Conservation (phyloP, 2,113 vertebrate genomes). For the Merops nubicus region DNA sequence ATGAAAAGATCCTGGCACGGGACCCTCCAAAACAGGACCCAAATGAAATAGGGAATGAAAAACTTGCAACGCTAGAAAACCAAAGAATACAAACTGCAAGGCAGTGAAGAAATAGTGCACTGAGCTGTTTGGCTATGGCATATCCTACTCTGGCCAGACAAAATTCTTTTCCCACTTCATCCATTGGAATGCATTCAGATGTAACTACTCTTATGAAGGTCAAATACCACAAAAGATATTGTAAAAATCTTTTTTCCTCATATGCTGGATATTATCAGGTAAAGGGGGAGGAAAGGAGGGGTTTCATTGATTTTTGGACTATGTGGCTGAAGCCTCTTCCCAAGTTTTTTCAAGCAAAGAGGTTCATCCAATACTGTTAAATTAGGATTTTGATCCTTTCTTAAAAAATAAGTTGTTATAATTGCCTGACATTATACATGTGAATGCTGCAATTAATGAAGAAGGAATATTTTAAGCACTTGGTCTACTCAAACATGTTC, state of each 20-base stretch:
- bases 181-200: background rate
- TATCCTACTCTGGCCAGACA: background rate
- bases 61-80: background rate
- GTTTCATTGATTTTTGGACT: background rate
- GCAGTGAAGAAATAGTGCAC: background rate
- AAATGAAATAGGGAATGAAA: background rate
- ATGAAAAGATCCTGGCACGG: background rate
- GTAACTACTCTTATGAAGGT: background rate
- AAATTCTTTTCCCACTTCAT: constrained; percentile 22
- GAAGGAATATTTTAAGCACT: background rate
- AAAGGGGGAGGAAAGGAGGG: background rate
- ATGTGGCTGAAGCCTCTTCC: background rate
- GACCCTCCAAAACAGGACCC: background rate
- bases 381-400: background rate
- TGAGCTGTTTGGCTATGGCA: background rate
- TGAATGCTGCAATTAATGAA: background rate
- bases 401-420: background rate
- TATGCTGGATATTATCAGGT: background rate
- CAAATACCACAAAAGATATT: background rate
- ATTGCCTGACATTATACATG: background rate
- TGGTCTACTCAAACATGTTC: background rate
- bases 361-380: background rate
- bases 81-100: background rate
- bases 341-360: background rate
- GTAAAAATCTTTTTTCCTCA: background rate